Base-by-base conservation (phyloP, 2,113 vertebrate species). In the Lagenorhynchus albirostris region DNA sequence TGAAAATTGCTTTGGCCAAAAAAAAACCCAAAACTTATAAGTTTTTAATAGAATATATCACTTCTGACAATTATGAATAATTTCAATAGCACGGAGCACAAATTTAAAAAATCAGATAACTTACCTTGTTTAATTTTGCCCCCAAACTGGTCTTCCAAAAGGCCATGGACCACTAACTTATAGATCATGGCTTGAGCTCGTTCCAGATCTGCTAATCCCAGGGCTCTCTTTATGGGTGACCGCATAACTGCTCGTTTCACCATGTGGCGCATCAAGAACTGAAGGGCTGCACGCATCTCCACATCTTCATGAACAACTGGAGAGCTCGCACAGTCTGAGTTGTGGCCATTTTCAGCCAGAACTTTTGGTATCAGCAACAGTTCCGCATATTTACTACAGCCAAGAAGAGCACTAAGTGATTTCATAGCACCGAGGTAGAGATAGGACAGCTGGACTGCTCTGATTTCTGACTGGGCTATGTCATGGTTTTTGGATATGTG, bases 221-320 rank as follows among this genome's bases (percentile, higher is more conserved):
- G 84, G 0, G 99, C 99, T 7, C 99, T 98, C 97, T 99, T 99
- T 96, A 99, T 99, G 7, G 99, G 99, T 0, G 99, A 99, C 15
- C 99, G 99, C 99, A 99, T 99, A 94, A 99, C 99, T 0, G 99
- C 99, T 2, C 99, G 98, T 94, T 99, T 99, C 93, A 99, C 99
- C 99, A 99, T 99, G 93, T 99, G 99, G 20, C 99, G 99, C 99
- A 99, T 99, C 73, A 99, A 98, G 88, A 99, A 99, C 98, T 99
- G 99, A 98, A 99, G 97, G 3, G 99, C 99, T 0, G 99, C 99
- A 0, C 99, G 98, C 99, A 99, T 99, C 97, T 99, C 99, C 83
- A 98, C 99, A 2, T 99, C 99, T 84, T 99, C 99, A 1, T 99
- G 99, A 44, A 99, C 99, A 9, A 99, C 99, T 0, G 99, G 99